Evolutionary conservation across 2,888 invertebrate genomes (phyloP).

Genomic region (Leucophora obtusa): DNA sequence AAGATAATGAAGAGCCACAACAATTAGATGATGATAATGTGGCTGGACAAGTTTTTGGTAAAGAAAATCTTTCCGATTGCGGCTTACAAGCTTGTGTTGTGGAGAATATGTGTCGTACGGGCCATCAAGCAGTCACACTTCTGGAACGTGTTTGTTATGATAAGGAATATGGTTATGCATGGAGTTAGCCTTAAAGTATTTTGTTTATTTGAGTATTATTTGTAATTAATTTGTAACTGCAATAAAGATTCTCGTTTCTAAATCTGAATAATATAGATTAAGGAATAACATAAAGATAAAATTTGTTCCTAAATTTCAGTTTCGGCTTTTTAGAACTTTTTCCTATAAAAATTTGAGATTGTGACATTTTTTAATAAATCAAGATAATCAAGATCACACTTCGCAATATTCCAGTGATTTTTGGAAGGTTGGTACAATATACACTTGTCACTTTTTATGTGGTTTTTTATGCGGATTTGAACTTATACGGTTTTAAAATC

Average conservation of each 20-base stretch:
- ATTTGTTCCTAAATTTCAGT: too few species aligned
- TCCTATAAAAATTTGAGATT: too few species aligned
- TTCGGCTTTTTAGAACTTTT: too few species aligned
- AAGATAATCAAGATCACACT: too few species aligned
- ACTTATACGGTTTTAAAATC: too few species aligned
- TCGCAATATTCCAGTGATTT: too few species aligned
- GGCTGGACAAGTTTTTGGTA: constrained; percentile 83
- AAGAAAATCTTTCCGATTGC: constrained; percentile 93
- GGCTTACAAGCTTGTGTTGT: constrained; percentile 81
- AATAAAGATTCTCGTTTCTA: constrained; percentile 28
- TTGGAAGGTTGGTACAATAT: too few species aligned
- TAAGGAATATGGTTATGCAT: constrained; percentile 75
- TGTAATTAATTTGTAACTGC: constrained; percentile 23
- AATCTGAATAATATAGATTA: too few species aligned
- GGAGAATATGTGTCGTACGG: constrained; percentile 74
- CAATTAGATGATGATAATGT: constrained; percentile 62
- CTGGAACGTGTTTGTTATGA: constrained; percentile 77
- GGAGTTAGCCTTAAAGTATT: constrained; percentile 70
- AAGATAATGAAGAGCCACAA: constrained; percentile 17
- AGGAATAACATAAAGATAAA: too few species aligned
- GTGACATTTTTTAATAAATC: too few species aligned
- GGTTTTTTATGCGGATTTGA: too few species aligned
- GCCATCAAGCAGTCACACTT: constrained; percentile 72
- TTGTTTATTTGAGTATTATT: not conserved
- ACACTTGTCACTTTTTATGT: too few species aligned